Evolutionary conservation across 2,113 vertebrate species (phyloP).

Genomic region (Corythornis vintsioides): DNA sequence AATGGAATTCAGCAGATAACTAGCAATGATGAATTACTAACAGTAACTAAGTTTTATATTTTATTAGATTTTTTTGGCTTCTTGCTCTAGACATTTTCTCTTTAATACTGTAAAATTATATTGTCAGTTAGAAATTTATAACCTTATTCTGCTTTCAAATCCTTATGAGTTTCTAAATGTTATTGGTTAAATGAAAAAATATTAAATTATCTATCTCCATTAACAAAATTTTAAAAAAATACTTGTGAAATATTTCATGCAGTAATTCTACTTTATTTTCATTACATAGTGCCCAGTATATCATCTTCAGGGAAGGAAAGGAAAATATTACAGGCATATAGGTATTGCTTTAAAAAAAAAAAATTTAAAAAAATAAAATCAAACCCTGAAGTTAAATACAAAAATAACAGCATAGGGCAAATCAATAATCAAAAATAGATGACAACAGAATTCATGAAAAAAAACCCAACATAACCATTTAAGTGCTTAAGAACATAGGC

Average conservation of each 20-base stretch:
- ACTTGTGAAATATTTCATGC: background rate
- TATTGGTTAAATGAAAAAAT: background rate
- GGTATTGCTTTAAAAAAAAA: background rate
- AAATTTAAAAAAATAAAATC: too few species aligned
- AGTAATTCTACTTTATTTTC: background rate
- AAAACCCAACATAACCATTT: background rate
- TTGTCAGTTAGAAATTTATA: background rate
- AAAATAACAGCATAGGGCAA: background rate
- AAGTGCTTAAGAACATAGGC: background rate
- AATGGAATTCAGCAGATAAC: background rate
- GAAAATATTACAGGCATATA: background rate
- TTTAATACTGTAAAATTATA: background rate
- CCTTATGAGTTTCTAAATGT: background rate
- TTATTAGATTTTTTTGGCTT: background rate
- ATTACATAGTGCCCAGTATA: background rate
- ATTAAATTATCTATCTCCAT: background rate
- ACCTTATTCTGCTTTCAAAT: background rate
- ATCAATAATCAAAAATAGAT: background rate
- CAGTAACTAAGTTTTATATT: background rate
- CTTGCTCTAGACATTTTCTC: background rate
- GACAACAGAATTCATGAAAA: background rate
- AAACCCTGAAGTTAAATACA: background rate
- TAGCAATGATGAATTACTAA: background rate
- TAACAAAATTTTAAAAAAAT: background rate
- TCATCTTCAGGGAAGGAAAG: background rate